Evolutionary conservation across 2,797 vertebrate species (phyloP).

Genomic region (Macroramphosus scolopax): DNA sequence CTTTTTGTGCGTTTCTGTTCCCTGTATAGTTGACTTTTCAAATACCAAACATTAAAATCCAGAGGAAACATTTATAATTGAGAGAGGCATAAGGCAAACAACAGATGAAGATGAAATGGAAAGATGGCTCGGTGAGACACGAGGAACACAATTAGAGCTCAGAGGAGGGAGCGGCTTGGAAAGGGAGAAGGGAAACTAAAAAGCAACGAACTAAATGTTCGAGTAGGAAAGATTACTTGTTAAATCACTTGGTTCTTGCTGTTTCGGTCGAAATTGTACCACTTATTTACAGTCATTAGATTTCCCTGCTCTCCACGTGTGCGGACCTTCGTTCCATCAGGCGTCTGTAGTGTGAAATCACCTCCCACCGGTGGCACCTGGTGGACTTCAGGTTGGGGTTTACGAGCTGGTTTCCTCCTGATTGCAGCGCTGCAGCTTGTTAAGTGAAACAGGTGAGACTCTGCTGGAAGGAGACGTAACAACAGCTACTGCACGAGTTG

Average conservation of each 20-base stretch:
- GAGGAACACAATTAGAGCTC: conserved; percentile 34
- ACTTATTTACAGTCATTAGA: too few relatives aligned
- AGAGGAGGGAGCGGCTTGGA: conserved; percentile 26
- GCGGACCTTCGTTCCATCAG: too few relatives aligned
- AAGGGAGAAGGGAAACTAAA: conserved; percentile 19
- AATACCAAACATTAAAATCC: conserved; percentile 55
- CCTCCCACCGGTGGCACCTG: too few relatives aligned
- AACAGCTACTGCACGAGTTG: too few relatives aligned
- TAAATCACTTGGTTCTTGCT: conserved; percentile 8
- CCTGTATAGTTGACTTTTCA: conserved; percentile 54
- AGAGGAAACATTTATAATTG: conserved; percentile 48
- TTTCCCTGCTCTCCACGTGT: too few relatives aligned
- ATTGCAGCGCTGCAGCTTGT: too few relatives aligned
- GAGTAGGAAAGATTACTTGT: conserved; percentile 1
- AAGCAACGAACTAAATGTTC: conserved; percentile 27
- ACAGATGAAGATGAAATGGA: conserved; percentile 27
- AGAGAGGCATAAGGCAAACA: conserved; percentile 48
- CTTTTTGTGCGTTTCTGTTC: conserved; percentile 43
- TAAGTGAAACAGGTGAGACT: too few relatives aligned
- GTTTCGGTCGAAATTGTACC: not conserved
- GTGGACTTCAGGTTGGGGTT: too few relatives aligned
- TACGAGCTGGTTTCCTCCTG: too few relatives aligned
- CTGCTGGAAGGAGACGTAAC: too few relatives aligned
- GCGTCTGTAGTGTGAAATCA: too few relatives aligned
- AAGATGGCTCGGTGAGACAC: conserved; percentile 7